Conservation (phyloP, 2,797 vertebrate species). For the Oryzias sinensis region DNA sequence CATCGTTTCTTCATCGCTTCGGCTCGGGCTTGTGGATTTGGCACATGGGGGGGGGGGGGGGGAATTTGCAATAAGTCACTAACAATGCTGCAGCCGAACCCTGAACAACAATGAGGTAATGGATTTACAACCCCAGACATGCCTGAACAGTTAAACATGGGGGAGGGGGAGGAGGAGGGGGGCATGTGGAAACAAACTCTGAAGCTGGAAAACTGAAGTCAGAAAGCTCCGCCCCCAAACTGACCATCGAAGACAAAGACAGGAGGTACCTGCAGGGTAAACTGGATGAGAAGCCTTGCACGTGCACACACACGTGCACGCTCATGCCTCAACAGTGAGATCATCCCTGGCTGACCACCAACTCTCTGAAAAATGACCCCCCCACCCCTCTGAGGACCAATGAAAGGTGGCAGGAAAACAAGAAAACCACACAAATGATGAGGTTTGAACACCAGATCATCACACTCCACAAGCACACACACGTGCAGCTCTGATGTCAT, state of each 20-base stretch:
- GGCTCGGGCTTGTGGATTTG: too few relatives aligned
- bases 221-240: too few relatives aligned
- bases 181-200: neutral
- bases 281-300: constrained; percentile 49
- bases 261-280: constrained; percentile 42
- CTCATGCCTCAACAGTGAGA: constrained; percentile 51
- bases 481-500: too few relatives aligned
- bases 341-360: constrained; percentile 31
- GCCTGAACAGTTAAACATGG: too few relatives aligned
- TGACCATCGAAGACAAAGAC: neutral
- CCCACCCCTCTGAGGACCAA: constrained; percentile 2
- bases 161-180: too few relatives aligned
- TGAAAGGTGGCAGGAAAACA: constrained; percentile 32
- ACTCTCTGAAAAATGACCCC: constrained; percentile 8
- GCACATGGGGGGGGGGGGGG: too few relatives aligned
- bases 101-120: too few relatives aligned
- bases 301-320: neutral
- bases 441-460: too few relatives aligned
- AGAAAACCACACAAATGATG: constrained; percentile 6
- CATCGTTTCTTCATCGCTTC: too few relatives aligned
- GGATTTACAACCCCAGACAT: neutral
- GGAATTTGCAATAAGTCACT: too few relatives aligned
- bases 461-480: too few relatives aligned
- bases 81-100: too few relatives aligned
- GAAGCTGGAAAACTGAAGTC: neutral